Base-by-base conservation (phyloP, 23 tunicate species). In the Trididemnum clinides region DNA sequence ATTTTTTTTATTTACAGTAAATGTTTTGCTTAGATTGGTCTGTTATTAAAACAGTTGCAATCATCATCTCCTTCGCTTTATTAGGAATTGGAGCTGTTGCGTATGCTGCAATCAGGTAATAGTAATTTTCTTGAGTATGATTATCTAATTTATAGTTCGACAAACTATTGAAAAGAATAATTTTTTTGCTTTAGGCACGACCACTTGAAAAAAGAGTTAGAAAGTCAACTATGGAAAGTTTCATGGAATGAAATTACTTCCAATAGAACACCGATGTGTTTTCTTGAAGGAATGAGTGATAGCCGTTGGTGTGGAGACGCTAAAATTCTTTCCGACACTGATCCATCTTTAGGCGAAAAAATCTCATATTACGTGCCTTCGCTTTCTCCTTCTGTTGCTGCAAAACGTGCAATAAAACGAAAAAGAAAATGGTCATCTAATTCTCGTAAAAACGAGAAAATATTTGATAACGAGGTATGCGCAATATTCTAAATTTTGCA, bases 211-310 rank as follows among this genome's bases (percentile, higher is more conserved):
- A 92, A 92, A 50, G 97, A 92, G 49, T 75, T 92, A 7, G 92
- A 92, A 78, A 86, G 90, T 44, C 97, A 92, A 51, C 73, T 92
- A 35, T 92, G 97, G 97, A 77, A 87, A 65, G 97, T 92, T 34
- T 74, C 71, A 82, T 87, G 97, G 91, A 50, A 77, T 75, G 97
- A 92, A 57, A 82, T 92, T n/a, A 19, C 66, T 28, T 59, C 5
- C 66, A 59, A 25, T 59, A 59, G 20, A 28, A 28, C 66, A 19
- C 66, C 66, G n/a, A 92, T 82, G 34, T 92, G 90, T 85, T 58
- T 82, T 0, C 70, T 66, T 37, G 12, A 38, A 6, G 81, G 69
- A 28, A 33, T 26, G 7, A 85, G 63, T 22, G 87, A 79, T 33
- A 72, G 50, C 30, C 82, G 75, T 10, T 66, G 75, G 75, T 29